A percentile compares a stretch with the other conserved stretches of the same genome.
Evolutionary conservation across 2,113 vertebrate species (phyloP).

Genomic region (Podarcis cretensis): DNA sequence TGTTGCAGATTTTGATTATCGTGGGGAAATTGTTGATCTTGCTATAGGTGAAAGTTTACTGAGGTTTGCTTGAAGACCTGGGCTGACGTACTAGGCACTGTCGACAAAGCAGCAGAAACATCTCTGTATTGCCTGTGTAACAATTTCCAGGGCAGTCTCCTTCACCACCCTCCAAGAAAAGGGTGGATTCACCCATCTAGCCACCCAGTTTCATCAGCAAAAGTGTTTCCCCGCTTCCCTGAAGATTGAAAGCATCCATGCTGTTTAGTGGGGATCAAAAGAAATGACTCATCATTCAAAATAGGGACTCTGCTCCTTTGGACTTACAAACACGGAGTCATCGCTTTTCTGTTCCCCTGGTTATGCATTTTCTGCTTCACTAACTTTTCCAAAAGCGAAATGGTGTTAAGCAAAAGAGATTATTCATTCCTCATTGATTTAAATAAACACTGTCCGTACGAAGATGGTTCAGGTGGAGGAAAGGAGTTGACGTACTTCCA

Average conservation of each 20-base stretch:
- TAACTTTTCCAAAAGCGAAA: conserved; percentile 42
- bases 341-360: not conserved
- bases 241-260: conserved; percentile 7
- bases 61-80: not conserved
- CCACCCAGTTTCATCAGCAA: not conserved
- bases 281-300: conserved; percentile 50
- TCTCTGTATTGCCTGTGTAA: not conserved
- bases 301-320: conserved; percentile 38
- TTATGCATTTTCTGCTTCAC: conserved; percentile 50
- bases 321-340: conserved; percentile 52
- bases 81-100: not conserved
- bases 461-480: not conserved
- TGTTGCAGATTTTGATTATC: too few relatives aligned
- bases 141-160: conserved; percentile 2
- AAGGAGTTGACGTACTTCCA: not conserved
- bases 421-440: not conserved
- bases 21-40: too few relatives aligned
- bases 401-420: conserved; percentile 8
- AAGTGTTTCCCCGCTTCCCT: conserved; percentile 15
- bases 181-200: not conserved
- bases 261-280: conserved; percentile 21
- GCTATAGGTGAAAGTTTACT: too few relatives aligned
- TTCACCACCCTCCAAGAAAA: not conserved
- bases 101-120: not conserved
- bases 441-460: not conserved